Evolutionary conservation across 2,888 invertebrate genomes (phyloP).

Genomic region (Drosophila pullipes): DNA sequence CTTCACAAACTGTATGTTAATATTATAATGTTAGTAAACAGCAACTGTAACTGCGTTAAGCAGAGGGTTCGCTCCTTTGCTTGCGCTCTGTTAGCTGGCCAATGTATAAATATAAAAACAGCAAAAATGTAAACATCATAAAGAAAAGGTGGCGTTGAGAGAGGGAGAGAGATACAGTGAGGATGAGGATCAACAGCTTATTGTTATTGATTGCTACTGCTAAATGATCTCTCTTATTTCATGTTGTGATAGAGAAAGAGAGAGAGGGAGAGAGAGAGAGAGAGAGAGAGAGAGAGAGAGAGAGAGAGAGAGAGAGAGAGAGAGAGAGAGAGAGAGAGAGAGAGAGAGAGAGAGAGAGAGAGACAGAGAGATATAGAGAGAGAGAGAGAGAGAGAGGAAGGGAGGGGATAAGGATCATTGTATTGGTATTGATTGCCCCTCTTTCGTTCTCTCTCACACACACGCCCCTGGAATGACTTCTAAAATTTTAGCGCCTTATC

Average conservation of each 20-base stretch:
- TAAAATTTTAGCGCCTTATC: slow-evolving; percentile 36
- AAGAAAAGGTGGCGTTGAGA: neutral
- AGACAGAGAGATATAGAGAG: too few relatives aligned
- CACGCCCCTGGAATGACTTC: slow-evolving; percentile 42
- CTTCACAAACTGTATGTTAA: neutral
- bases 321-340: too few relatives aligned
- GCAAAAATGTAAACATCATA: slow-evolving; percentile 13
- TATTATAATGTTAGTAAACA: neutral
- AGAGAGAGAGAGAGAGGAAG: neutral
- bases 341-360: too few relatives aligned
- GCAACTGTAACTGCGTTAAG: neutral
- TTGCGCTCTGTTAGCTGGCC: neutral
- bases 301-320: neutral
- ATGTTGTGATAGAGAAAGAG: neutral
- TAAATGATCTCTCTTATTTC: neutral
- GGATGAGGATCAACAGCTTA: neutral
- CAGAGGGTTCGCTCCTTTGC: neutral
- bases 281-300: too few relatives aligned
- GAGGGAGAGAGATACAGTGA: neutral
- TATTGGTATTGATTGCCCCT: slow-evolving; percentile 22
- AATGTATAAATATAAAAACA: neutral
- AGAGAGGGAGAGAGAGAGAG: too few relatives aligned
- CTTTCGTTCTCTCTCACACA: neutral
- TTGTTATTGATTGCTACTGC: slow-evolving; percentile 11
- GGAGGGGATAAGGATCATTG: slow-evolving; percentile 10